Percentiles rank a stretch among this genome's conserved stretches.
These are phyloP conservation scores for Vireo altiloquus DNA, from an alignment of 2,113 vertebrate genomes.

Conservation along the genomic window DNA sequence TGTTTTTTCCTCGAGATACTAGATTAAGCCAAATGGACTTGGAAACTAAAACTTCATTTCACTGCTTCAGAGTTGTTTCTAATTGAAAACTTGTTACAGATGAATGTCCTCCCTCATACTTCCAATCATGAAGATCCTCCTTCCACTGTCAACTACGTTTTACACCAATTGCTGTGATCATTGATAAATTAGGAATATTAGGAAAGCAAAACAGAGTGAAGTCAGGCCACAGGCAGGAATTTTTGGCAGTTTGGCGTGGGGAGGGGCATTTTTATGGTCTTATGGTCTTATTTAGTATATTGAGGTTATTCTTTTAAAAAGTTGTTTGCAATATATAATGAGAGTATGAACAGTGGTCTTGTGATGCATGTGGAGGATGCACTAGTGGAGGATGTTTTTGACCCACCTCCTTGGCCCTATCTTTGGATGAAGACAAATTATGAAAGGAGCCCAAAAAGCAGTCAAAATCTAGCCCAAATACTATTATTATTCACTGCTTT, in stretches of 20 bases:
- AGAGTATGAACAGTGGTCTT: background rate
- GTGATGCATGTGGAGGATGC: background rate
- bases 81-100: background rate
- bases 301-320: background rate
- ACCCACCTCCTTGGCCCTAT: background rate
- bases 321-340: background rate
- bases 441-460: background rate
- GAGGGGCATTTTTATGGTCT: background rate
- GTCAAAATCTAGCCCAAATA: background rate
- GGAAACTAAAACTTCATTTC: background rate
- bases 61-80: background rate
- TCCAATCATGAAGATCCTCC: background rate
- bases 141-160: background rate
- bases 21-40: background rate
- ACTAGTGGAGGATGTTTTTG: background rate
- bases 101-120: background rate
- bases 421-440: background rate
- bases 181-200: background rate
- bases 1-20: background rate
- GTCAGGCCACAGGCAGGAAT: background rate
- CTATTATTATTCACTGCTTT: background rate
- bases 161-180: background rate
- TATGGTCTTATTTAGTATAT: background rate
- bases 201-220: background rate
- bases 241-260: background rate